These are phyloP conservation scores for Trachymyrmex septentrionalis DNA, from an alignment of 1,140 invertebrate genomes.

Conservation along the genomic window DNA sequence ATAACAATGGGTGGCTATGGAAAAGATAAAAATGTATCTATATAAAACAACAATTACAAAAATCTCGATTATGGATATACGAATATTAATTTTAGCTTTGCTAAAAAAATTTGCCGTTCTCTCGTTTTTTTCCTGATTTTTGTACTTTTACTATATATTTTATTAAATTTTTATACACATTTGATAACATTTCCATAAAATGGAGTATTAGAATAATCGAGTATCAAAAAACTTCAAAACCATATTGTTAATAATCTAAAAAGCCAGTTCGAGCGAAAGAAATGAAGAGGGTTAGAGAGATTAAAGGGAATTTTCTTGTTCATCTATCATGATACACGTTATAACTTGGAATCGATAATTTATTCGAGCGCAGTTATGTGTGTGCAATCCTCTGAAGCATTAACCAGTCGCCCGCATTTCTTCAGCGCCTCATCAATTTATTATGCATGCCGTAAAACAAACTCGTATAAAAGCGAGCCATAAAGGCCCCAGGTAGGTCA, in stretches of 20 bases:
- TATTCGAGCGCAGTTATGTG: conserved; percentile 51
- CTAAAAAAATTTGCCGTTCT: background rate
- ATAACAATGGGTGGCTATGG: conserved; percentile 11
- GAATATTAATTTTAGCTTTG: conserved; percentile 21
- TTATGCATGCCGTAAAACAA: conserved; percentile 60
- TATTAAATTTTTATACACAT: background rate
- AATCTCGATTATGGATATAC: background rate
- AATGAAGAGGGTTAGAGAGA: background rate
- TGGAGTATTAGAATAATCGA: background rate
- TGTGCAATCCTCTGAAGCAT: conserved; percentile 48
- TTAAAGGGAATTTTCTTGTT: background rate
- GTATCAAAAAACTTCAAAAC: background rate
- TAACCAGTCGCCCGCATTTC: conserved; percentile 38
- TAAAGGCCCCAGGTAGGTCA: conserved; percentile 54
- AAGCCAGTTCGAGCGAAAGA: background rate
- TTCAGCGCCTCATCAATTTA: conserved; percentile 49
- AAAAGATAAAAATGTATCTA: conserved; percentile 28
- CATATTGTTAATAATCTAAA: conserved; percentile 1
- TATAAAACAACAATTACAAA: conserved; percentile 37
- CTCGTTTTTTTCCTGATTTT: background rate
- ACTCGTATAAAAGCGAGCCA: conserved; percentile 47
- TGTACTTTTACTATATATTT: background rate
- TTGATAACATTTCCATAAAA: background rate
- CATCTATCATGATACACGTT: conserved; percentile 27
- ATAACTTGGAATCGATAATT: conserved; percentile 45